A percentile compares a stretch with the other conserved stretches of the same genome.
Evolutionary conservation across 1,140 invertebrate species (phyloP).

Genomic region (Leptoteleia sp.): DNA sequence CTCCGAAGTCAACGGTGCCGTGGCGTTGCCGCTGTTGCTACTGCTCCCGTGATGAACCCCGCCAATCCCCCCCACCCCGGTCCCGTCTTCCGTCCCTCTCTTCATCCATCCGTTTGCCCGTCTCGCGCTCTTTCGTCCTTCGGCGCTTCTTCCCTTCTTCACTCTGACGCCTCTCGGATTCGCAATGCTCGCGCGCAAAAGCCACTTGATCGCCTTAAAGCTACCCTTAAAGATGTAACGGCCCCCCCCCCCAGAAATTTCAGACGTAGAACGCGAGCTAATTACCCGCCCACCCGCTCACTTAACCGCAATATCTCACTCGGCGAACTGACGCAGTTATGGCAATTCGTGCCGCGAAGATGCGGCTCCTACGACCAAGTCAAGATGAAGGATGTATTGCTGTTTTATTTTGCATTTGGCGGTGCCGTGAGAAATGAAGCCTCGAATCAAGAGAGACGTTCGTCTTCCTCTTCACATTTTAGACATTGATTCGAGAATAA

Average conservation of each 20-base stretch:
- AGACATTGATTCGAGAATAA: no score
- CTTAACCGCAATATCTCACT: constrained; percentile 65
- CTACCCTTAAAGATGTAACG: constrained; percentile 64
- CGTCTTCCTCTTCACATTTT: no score
- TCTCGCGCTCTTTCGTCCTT: constrained; percentile 23
- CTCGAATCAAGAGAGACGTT: constrained; percentile 10
- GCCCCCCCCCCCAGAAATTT: constrained; percentile 63
- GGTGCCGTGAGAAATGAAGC: constrained; percentile 8
- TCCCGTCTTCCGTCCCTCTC: constrained; percentile 33
- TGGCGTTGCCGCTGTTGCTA: constrained; percentile 21
- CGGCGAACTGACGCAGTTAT: constrained; percentile 43
- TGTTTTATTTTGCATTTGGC: constrained; percentile 41
- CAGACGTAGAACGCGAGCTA: constrained; percentile 61
- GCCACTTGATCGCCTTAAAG: constrained; percentile 66
- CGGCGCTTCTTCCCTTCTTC: constrained; percentile 34
- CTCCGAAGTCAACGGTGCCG: constrained; percentile 35
- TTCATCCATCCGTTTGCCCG: constrained; percentile 23
- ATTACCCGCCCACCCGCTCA: constrained; percentile 58
- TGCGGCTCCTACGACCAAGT: constrained; percentile 16
- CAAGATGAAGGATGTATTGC: constrained; percentile 44
- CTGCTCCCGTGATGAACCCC: constrained; percentile 63
- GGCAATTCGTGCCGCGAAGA: no score
- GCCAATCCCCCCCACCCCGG: constrained; percentile 41
- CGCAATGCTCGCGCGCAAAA: constrained; percentile 49
- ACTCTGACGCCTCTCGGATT: constrained; percentile 40